Base-by-base conservation (phyloP, 2,113 vertebrate species). In the Zosterops pallidus region DNA sequence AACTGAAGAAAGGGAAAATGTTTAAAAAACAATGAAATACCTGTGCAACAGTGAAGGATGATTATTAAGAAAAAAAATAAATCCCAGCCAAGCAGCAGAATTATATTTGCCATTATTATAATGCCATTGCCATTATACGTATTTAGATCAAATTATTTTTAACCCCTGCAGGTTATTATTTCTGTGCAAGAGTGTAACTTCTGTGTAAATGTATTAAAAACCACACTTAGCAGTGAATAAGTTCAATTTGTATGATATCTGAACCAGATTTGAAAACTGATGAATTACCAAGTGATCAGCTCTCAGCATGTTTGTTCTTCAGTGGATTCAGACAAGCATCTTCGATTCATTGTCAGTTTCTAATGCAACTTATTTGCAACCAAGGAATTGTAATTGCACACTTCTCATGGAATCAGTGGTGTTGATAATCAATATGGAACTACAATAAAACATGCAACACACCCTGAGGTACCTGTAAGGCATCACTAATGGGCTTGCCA, bases 241-340 rank as follows among this genome's bases (percentile, higher is more conserved):
- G 21, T 55, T 80, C 44, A 25, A 52, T 65, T 50, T 50, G 20
- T 25, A 70, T 21, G 2, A 56, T 42, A 56, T 42, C 70, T 56
- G 41, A 92, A 80, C 8, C 49, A 63, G 49, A 29, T 14, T 44
- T 33, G 41, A 64, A 65, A 81, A 89, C 3, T 2, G 4, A 72
- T 46, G 13, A 74, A 55, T 67, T 91, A 70, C 83, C 50, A 77
- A 76, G 37, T 20, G 49, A 94, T 65, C 57, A 92, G n/a, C 71
- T 89, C 86, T 69, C 55, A 74, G 64, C 60, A 37, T 7, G 13
- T 75, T 80, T 72, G 44, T 9, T 85, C 57, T 70, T 7, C 59
- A 47, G 57, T 28, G 59, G 22, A 41, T 60, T 69, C 64, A 72
- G 69, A 64, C 49, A 72, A 88, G 4, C 49, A 42, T 9, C 33